Evolutionary conservation across 2,888 invertebrate genomes (phyloP), one percentile per base, ranked within the genome.

Genomic region (Arenicola marina): DNA sequence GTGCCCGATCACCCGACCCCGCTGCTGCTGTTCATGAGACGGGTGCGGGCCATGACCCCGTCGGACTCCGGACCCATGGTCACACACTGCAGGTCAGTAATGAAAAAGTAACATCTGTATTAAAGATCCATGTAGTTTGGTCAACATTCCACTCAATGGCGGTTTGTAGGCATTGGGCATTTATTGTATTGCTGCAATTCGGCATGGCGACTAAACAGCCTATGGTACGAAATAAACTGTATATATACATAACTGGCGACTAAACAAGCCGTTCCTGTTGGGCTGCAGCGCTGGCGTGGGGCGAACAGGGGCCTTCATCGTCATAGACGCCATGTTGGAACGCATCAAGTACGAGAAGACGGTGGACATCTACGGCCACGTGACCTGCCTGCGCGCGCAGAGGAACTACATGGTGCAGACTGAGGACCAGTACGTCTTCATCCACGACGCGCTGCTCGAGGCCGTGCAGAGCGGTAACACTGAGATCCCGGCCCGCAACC

Each of bases 1-100:
- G 98, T 99, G 2, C 98, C 99, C 1, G 98, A 98, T 83, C 96
- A 98, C 85, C 97, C 99, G 0, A 98, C 98, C 0, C 98, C 98
- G 0, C 95, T 99, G 86, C 87, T 99, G 71, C 95, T 97, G 86
- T 99, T 99, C 86, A 87, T 99, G 78, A 89, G 94, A 59, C 89
- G 99, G 64, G 96, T 99, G 21, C 91, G 92, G 71, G 73, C 80
- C 44, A 76, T 78, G 63, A 82, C 91, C 63, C 93, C 95, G 0
- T 87, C 90, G 2, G 96, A 97, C 70, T 91, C 94, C 48, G 98
- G 98, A 0, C 97, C 98, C 0, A 88, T 97, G 75, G 89, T 96
- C 18, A 94, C 95, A 0, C 97, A 98, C 84, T 98, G 97, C 85
- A 87, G 86, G 86, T 86, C 67, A 62, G 64, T 48, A 59, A 45